These are phyloP conservation scores for Amaurobius ferox DNA, from an alignment of 2,888 invertebrate species.

Conservation along the genomic window DNA sequence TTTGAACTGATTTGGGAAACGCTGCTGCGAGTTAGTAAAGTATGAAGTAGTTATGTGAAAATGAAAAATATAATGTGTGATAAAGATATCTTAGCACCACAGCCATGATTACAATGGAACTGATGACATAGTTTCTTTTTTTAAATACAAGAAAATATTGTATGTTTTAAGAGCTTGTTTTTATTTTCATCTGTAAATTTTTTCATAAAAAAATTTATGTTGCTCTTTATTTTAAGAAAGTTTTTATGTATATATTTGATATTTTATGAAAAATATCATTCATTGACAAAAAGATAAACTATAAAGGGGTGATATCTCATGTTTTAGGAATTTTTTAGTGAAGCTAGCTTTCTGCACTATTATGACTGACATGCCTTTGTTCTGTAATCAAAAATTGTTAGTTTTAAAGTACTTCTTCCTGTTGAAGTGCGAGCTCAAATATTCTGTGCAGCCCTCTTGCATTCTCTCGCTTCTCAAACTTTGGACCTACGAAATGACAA, in stretches of 20 bases:
- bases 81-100: slow-evolving; percentile 70
- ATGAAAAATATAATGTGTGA: slow-evolving; percentile 50
- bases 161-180: slow-evolving; percentile 73
- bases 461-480: slow-evolving; percentile 18
- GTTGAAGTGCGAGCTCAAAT: slow-evolving; percentile 52
- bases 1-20: background rate
- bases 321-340: slow-evolving; percentile 47
- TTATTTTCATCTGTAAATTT: slow-evolving; percentile 72
- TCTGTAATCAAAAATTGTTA: slow-evolving; percentile 35
- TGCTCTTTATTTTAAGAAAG: slow-evolving; percentile 71
- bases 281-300: slow-evolving; percentile 28
- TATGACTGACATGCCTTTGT: slow-evolving; percentile 30
- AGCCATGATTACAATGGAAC: slow-evolving; percentile 61
- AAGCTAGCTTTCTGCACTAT: slow-evolving; percentile 49
- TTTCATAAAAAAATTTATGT: slow-evolving; percentile 65
- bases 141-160: slow-evolving; percentile 57
- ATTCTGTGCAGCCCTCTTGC: slow-evolving; percentile 32
- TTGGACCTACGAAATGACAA: background rate
- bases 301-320: slow-evolving; percentile 48
- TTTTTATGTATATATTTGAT: slow-evolving; percentile 71
- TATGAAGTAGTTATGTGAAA: slow-evolving; percentile 36
- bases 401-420: slow-evolving; percentile 36
- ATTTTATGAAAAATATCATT: slow-evolving; percentile 64
- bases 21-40: background rate
- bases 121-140: slow-evolving; percentile 63